Percentiles rank a stretch among this genome's conserved stretches.
These are phyloP conservation scores for Tauraco hartlaubi DNA, from an alignment of 2,797 vertebrate species.

Conservation along the genomic window DNA sequence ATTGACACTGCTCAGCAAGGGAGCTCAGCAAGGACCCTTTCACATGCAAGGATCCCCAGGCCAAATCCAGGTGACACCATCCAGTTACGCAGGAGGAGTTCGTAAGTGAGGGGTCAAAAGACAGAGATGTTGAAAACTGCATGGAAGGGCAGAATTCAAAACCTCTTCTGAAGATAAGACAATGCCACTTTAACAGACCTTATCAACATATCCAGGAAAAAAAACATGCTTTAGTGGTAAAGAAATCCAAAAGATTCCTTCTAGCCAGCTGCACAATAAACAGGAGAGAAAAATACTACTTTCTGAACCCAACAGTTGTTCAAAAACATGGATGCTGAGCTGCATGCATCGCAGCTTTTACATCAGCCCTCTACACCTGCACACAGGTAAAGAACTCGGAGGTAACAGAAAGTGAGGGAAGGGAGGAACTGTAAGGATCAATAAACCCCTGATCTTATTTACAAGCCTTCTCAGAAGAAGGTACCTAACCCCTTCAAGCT, in stretches of 20 bases:
- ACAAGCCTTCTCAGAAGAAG: background rate
- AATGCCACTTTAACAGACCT: background rate
- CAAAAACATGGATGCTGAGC: background rate
- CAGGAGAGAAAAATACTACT: background rate
- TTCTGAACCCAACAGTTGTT: background rate
- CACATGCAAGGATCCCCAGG: background rate
- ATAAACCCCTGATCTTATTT: background rate
- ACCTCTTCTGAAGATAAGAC: background rate
- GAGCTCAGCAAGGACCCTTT: background rate
- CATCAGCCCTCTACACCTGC: background rate
- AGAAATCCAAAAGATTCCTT: background rate
- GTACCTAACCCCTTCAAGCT: background rate
- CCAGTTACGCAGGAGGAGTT: background rate
- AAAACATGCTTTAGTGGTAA: background rate
- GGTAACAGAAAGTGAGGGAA: background rate
- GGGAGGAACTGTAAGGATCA: background rate
- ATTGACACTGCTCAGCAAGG: background rate
- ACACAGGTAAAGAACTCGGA: background rate
- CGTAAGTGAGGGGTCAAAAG: background rate
- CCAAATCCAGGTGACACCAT: background rate
- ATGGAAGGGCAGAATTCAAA: background rate
- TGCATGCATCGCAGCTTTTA: background rate
- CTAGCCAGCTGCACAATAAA: background rate
- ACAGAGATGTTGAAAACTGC: background rate
- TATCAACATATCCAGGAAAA: background rate